These are phyloP conservation scores for Tokudaia muenninki DNA, from an alignment of 2,797 vertebrate genomes.

Conservation along the genomic window DNA sequence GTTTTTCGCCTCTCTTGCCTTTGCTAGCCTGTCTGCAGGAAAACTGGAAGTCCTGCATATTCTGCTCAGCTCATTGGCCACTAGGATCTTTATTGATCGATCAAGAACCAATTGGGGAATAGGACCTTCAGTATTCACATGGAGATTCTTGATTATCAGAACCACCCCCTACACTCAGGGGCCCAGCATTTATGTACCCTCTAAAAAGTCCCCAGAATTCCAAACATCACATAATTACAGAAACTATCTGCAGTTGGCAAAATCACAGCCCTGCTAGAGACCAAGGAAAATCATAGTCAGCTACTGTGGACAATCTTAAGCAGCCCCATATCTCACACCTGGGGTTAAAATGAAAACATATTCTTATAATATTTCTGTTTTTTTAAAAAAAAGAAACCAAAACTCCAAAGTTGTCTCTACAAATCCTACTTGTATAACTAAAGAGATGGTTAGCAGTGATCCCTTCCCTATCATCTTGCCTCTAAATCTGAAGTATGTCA, in stretches of 20 bases:
- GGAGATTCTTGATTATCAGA: neutral
- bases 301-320: neutral
- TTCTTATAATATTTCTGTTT: neutral
- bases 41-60: neutral
- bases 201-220: neutral
- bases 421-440: neutral
- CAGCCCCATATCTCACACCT: neutral
- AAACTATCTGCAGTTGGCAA: neutral
- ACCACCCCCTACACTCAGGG: neutral
- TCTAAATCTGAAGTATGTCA: neutral
- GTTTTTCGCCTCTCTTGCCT: no score
- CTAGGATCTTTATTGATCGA: neutral
- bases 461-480: neutral
- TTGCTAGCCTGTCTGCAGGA: neutral
- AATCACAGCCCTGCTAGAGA: neutral
- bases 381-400: neutral
- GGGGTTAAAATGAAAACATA: neutral
- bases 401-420: neutral
- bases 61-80: neutral
- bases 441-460: neutral
- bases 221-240: neutral
- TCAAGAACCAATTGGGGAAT: neutral
- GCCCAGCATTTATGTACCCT: neutral
- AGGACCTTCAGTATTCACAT: neutral
- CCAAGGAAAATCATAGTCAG: neutral